Percentiles rank a stretch among this genome's conserved stretches.
phyloP scores from a whole-genome alignment of 2,797 vertebrate genomes.

The Alosa sapidissima region DNA sequence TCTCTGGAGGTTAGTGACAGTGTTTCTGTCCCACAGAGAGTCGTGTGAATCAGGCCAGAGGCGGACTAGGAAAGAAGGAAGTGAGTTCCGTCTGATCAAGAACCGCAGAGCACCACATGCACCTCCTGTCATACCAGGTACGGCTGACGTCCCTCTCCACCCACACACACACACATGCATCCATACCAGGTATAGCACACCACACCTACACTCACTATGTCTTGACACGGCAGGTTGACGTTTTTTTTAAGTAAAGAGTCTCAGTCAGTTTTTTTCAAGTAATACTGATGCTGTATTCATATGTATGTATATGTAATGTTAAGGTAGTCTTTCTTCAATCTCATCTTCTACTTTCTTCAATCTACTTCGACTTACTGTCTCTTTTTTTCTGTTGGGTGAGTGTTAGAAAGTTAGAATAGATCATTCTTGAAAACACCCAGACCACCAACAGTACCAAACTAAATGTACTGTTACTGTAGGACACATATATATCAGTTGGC shows the following conservation, averaged over 20 bases:
- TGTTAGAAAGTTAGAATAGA: background rate
- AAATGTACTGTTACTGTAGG: background rate
- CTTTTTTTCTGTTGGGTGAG: background rate
- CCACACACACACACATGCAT: background rate
- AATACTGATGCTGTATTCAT: too few species aligned
- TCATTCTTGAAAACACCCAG: background rate
- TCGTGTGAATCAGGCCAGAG: constrained; percentile 77
- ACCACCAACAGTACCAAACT: background rate
- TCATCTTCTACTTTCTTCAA: background rate
- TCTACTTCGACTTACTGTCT: background rate
- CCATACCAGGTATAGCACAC: background rate
- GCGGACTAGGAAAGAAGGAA: constrained; percentile 87
- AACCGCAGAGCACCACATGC: constrained; percentile 83
- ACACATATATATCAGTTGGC: background rate
- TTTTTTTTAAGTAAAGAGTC: too few species aligned
- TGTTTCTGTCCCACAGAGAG: constrained; percentile 76
- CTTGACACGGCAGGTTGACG: too few species aligned
- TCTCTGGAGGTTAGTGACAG: background rate
- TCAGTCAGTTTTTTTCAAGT: too few species aligned
- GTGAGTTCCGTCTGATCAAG: constrained; percentile 89
- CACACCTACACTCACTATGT: background rate
- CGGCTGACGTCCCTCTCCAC: background rate
- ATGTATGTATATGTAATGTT: too few species aligned
- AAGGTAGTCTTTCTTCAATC: too few species aligned
- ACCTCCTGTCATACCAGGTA: constrained; percentile 86